A percentile compares a stretch with the other conserved stretches of the same genome.
These are phyloP conservation scores for Allacma fusca DNA, from an alignment of 2,888 invertebrate genomes.

Conservation along the genomic window DNA sequence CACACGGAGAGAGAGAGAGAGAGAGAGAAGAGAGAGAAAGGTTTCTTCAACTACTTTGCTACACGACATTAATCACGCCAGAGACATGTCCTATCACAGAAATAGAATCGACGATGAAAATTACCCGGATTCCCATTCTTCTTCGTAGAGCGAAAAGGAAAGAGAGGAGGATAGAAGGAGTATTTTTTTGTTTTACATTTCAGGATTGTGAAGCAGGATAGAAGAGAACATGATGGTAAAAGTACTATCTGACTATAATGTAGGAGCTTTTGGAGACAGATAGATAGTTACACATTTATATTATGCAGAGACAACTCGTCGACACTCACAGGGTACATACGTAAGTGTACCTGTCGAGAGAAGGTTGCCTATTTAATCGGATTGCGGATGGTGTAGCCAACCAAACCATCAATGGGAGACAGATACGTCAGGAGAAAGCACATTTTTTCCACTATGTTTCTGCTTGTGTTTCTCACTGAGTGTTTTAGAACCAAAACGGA, in stretches of 20 bases:
- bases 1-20: neutral
- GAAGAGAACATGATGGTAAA: neutral
- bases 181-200: slow-evolving; percentile 36
- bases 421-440: slow-evolving; percentile 30
- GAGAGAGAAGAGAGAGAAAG: slow-evolving; percentile 14
- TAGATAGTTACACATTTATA: neutral
- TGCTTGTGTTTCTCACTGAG: slow-evolving; percentile 2
- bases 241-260: too few relatives aligned
- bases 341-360: neutral
- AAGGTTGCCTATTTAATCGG: slow-evolving; percentile 28
- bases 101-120: slow-evolving; percentile 50
- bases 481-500: neutral
- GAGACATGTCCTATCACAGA: slow-evolving; percentile 42
- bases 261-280: too few relatives aligned
- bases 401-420: slow-evolving; percentile 30
- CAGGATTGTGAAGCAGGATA: neutral
- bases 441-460: slow-evolving; percentile 24
- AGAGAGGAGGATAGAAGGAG: neutral
- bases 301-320: slow-evolving; percentile 1
- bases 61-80: slow-evolving; percentile 51
- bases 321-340: neutral
- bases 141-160: neutral
- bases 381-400: slow-evolving; percentile 38
- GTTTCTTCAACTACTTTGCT: slow-evolving; percentile 30
- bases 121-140: slow-evolving; percentile 40